These are phyloP conservation scores for Drosophila parthenogenetica DNA, from an alignment of 2,888 invertebrate species.

Conservation along the genomic window DNA sequence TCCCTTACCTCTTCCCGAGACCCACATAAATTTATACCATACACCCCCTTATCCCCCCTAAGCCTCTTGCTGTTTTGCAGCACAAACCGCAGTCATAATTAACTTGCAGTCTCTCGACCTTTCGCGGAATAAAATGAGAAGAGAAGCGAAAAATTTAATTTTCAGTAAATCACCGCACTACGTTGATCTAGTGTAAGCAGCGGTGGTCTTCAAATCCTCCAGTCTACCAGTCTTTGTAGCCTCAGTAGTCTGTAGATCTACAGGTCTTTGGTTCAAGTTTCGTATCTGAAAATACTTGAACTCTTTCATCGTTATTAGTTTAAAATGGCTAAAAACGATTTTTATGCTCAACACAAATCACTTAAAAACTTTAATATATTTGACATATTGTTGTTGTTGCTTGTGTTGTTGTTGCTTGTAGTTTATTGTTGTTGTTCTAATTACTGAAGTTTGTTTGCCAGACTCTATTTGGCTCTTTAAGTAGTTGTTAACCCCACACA, in stretches of 20 bases:
- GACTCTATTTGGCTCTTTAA: slow-evolving; percentile 27
- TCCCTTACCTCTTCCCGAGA: neutral
- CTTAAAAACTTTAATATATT: slow-evolving; percentile 44
- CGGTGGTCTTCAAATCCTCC: slow-evolving; percentile 38
- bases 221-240: neutral
- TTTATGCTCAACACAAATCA: slow-evolving; percentile 49
- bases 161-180: slow-evolving; percentile 66
- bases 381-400: slow-evolving; percentile 37
- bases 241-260: neutral
- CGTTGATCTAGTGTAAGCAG: slow-evolving; percentile 65
- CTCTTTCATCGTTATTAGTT: slow-evolving; percentile 26
- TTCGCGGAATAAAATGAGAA: slow-evolving; percentile 15
- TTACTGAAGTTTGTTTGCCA: slow-evolving; percentile 37
- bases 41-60: slow-evolving; percentile 5
- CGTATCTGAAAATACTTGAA: neutral
- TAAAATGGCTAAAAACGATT: slow-evolving; percentile 23
- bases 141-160: slow-evolving; percentile 62
- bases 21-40: slow-evolving; percentile 21
- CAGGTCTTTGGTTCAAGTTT: slow-evolving; percentile 7
- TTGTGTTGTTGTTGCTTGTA: slow-evolving; percentile 13
- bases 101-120: slow-evolving; percentile 67
- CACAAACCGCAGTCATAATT: slow-evolving; percentile 75
- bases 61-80: slow-evolving; percentile 5
- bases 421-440: slow-evolving; percentile 47
- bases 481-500: slow-evolving; percentile 52